These are phyloP conservation scores for Heliconius hortense DNA, from an alignment of 2,888 invertebrate species.

Conservation along the genomic window DNA sequence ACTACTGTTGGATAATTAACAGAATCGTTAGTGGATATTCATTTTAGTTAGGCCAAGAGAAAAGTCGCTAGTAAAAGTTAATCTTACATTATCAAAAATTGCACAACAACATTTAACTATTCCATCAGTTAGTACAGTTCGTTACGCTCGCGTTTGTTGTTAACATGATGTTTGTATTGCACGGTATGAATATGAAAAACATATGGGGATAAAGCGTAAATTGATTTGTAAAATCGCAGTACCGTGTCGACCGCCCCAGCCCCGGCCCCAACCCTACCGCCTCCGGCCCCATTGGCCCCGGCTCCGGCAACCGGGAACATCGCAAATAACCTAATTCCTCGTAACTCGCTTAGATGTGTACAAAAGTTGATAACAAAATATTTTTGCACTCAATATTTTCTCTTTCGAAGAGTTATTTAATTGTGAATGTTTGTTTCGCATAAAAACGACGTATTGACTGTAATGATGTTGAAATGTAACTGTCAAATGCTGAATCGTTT, in stretches of 20 bases:
- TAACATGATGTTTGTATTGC: conserved; percentile 3
- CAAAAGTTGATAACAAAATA: conserved; percentile 28
- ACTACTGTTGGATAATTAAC: neutral
- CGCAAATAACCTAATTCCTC: conserved; percentile 25
- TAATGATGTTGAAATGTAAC: conserved; percentile 7
- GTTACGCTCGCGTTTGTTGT: conserved; percentile 3
- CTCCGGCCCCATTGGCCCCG: neutral
- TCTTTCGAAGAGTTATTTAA: conserved; percentile 22
- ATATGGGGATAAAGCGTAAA: conserved; percentile 2
- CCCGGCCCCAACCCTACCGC: neutral
- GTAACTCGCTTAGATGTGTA: conserved; percentile 33
- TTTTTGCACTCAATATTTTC: conserved; percentile 28
- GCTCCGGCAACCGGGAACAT: conserved; percentile 10
- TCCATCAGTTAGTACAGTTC: conserved; percentile 1
- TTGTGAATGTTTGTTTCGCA: conserved; percentile 18
- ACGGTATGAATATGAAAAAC: conserved; percentile 13
- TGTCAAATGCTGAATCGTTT: conserved; percentile 3
- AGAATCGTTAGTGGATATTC: too few relatives aligned
- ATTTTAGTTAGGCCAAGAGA: too few relatives aligned
- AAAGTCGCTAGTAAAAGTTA: too few relatives aligned
- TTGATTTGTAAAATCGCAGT: conserved; percentile 9
- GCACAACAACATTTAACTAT: neutral
- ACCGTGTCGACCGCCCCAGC: neutral
- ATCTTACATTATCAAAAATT: too few relatives aligned
- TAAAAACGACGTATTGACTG: conserved; percentile 10